Base-by-base conservation (phyloP, 2,888 invertebrate genomes). In the Eupeodes latifasciatus region DNA sequence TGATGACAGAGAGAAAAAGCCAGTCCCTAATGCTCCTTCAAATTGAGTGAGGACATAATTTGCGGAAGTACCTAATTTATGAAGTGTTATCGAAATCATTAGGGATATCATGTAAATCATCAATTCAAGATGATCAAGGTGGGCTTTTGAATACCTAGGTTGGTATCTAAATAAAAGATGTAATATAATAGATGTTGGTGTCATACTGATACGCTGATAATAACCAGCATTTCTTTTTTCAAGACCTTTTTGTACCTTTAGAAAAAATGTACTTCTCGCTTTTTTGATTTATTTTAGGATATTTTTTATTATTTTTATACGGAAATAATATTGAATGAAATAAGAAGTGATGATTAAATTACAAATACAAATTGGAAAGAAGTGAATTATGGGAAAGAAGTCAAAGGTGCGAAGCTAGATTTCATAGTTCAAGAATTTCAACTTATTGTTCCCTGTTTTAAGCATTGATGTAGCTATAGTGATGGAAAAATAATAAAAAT, bases 31-130 rank as follows among this genome's bases (percentile, higher is more conserved):
- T 77, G 67, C 76, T 49, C 64, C 61, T 77, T 76, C 72, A 77
- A 87, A 83, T 80, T 87, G 80, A 83, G 76, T 83, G 83, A 83
- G 71, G 78, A 82, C 86, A 77, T 85, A 82, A 82, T 82, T 79
- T 69, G 57, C 69, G 83, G 64, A 87, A 87, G 82, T 47, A 81
- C 81, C 81, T 71, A 79, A 75, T 87, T 80, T 79, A 79, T 81
- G 71, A 87, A 83, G 79, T 83, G 74, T 79, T 83, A 87, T 87
- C 75, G 72, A 53, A 87, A 77, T 80, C 87, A 87, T 87, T 87
- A 72, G 72, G 76, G 80, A 69, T 83, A 77, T 87, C 83, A 83
- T 83, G 71, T 55, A 83, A 76, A 87, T 87, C 76, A 83, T 72
- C 72, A 80, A 55, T 72, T 83, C 53, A 71, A 72, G 71, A 75